Percentiles rank a stretch among this genome's conserved stretches.
Conservation (phyloP, 1,140 invertebrate genomes). For the Macrotrachela quadricornifera region DNA sequence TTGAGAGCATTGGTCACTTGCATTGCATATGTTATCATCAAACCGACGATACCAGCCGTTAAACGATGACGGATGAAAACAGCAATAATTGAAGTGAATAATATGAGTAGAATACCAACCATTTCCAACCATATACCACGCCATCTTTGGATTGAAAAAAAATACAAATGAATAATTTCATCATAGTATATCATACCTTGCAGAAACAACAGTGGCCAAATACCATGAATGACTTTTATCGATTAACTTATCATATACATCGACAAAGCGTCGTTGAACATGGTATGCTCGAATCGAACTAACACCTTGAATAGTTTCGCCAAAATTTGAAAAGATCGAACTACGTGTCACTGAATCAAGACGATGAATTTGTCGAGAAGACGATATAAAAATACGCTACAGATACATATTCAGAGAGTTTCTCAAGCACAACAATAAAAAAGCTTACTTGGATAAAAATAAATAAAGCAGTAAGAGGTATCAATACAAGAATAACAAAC, state of each 20-base stretch:
- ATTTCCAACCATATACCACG: not conserved
- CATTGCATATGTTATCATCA: constrained; percentile 37
- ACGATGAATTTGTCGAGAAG: constrained; percentile 77
- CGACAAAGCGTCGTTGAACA: constrained; percentile 31
- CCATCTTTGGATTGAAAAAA: not conserved
- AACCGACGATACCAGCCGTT: constrained; percentile 30
- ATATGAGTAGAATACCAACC: not conserved
- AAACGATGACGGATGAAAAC: not conserved
- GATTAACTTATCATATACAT: constrained; percentile 26
- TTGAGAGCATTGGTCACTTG: constrained; percentile 71
- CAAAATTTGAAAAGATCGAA: constrained; percentile 92
- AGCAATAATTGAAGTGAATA: not conserved
- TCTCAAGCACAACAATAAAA: constrained; percentile 3
- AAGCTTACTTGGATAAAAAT: constrained; percentile 8
- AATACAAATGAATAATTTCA: not conserved
- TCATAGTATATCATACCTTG: constrained; percentile 8
- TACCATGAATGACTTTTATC: constrained; percentile 32
- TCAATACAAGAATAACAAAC: constrained; percentile 9
- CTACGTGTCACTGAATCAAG: constrained; percentile 85
- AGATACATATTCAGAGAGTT: constrained; percentile 4
- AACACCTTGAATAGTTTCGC: constrained; percentile 47
- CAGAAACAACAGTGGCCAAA: constrained; percentile 13
- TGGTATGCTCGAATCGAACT: constrained; percentile 37
- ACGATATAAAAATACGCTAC: constrained; percentile 69
- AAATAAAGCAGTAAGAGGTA: constrained; percentile 1